Evolutionary conservation across 2,797 vertebrate species (phyloP).

Genomic region (Paratrypauchen microcephalus): DNA sequence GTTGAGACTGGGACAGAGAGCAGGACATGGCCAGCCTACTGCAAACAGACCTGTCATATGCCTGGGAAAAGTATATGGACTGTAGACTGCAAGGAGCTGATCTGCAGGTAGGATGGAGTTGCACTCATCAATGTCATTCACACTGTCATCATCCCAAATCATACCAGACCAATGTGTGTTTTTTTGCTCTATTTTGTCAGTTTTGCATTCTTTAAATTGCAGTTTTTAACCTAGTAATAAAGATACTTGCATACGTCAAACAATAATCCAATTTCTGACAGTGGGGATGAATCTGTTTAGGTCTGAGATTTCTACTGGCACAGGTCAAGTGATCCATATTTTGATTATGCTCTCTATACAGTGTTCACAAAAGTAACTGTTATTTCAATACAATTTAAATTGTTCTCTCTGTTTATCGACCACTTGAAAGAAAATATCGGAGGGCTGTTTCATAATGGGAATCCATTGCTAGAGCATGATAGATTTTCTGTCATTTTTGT

Average conservation of each 20-base stretch:
- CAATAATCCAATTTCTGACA: not conserved
- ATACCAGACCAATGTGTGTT: not conserved
- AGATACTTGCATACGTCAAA: not conserved
- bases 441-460: not conserved
- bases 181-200: not conserved
- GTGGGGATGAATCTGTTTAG: not conserved
- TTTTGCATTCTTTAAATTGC: not conserved
- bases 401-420: no score
- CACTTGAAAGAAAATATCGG: no score
- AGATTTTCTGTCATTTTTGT: not conserved
- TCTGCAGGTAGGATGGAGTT: constrained; percentile 70
- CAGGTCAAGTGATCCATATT: no score
- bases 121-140: no score
- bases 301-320: no score
- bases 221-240: not conserved
- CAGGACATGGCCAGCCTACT: constrained; percentile 64
- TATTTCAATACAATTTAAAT: no score
- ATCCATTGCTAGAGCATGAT: not conserved
- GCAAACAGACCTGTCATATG: constrained; percentile 70
- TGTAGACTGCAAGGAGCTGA: constrained; percentile 79
- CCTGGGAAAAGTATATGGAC: constrained; percentile 83
- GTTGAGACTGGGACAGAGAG: not conserved
- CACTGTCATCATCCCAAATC: not conserved
- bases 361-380: no score
- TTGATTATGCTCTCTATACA: no score